These are phyloP conservation scores for Cryptus viduatorius DNA, from an alignment of 2,888 invertebrate genomes.

Conservation along the genomic window DNA sequence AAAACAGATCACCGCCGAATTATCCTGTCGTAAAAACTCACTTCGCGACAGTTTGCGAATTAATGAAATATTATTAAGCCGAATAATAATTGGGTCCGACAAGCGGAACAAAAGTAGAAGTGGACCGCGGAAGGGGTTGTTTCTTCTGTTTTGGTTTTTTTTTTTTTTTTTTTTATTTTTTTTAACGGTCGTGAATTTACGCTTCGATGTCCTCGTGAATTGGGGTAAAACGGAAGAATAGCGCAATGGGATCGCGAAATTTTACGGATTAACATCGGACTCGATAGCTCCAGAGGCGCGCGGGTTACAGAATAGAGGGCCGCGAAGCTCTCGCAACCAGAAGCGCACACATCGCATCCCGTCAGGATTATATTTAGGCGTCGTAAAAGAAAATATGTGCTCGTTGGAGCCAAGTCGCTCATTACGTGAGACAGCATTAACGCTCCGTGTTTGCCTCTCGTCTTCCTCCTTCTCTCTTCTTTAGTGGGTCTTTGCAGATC, in stretches of 20 bases:
- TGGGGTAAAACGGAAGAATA: background rate
- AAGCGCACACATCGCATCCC: conserved; percentile 58
- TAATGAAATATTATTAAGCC: conserved; percentile 11
- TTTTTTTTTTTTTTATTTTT: conserved; percentile 12
- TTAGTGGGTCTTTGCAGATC: conserved; percentile 23
- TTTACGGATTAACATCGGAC: conserved; percentile 29
- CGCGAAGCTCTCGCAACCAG: conserved; percentile 37
- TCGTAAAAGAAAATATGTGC: conserved; percentile 84
- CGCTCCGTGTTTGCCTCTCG: conserved; percentile 68
- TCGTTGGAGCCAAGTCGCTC: conserved; percentile 84
- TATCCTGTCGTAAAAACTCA: conserved; percentile 35
- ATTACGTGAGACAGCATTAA: conserved; percentile 84
- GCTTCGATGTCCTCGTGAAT: background rate
- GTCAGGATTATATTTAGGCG: conserved; percentile 84
- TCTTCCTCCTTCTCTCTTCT: conserved; percentile 44
- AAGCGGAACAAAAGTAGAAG: conserved; percentile 2
- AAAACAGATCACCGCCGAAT: conserved; percentile 43
- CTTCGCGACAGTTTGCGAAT: conserved; percentile 20
- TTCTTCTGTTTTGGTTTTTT: background rate
- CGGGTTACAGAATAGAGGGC: conserved; percentile 5
- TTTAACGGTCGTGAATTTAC: conserved; percentile 15
- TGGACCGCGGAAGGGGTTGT: conserved; percentile 8
- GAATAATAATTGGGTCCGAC: background rate
- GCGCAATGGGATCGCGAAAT: conserved; percentile 3
- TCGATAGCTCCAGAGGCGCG: conserved; percentile 46